Conservation (phyloP, 1,140 invertebrate genomes). For the Dinoponera quadriceps region DNA sequence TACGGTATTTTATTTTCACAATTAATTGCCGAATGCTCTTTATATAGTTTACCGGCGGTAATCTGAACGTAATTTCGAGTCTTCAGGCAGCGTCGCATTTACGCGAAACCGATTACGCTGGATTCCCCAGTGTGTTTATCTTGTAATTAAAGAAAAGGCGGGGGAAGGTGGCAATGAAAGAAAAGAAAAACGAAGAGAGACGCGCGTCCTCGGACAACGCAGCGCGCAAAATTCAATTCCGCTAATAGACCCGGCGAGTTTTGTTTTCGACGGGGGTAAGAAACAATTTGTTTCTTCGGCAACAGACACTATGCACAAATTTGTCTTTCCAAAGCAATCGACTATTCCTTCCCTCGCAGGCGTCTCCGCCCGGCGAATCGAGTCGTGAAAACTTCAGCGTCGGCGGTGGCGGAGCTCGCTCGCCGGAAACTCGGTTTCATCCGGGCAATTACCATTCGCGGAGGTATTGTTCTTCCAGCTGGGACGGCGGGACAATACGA, state of each 20-base stretch:
- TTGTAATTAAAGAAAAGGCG: not conserved
- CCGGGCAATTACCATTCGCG: constrained; percentile 58
- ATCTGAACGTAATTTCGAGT: not conserved
- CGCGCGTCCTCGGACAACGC: not conserved
- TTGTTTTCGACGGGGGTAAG: not conserved
- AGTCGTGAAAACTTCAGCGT: constrained; percentile 37
- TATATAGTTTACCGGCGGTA: not conserved
- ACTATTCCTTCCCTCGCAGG: constrained; percentile 2
- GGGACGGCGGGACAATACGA: constrained; percentile 49
- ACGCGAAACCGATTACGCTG: not conserved
- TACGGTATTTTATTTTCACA: not conserved
- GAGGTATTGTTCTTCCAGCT: constrained; percentile 50
- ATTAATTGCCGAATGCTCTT: not conserved
- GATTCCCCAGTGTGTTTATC: not conserved
- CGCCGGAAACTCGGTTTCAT: constrained; percentile 49
- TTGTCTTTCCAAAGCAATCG: constrained; percentile 34
- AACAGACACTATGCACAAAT: constrained; percentile 32
- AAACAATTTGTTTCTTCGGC: too few species aligned
- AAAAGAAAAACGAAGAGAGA: too few species aligned
- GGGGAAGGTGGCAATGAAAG: too few species aligned
- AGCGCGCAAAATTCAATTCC: constrained; percentile 22
- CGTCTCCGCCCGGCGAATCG: constrained; percentile 7
- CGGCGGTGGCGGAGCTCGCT: constrained; percentile 8
- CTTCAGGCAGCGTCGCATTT: not conserved
- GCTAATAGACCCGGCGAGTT: constrained; percentile 11